Evolutionary conservation across 2,797 vertebrate genomes (phyloP).

Genomic region (Phalanger gymnotis): DNA sequence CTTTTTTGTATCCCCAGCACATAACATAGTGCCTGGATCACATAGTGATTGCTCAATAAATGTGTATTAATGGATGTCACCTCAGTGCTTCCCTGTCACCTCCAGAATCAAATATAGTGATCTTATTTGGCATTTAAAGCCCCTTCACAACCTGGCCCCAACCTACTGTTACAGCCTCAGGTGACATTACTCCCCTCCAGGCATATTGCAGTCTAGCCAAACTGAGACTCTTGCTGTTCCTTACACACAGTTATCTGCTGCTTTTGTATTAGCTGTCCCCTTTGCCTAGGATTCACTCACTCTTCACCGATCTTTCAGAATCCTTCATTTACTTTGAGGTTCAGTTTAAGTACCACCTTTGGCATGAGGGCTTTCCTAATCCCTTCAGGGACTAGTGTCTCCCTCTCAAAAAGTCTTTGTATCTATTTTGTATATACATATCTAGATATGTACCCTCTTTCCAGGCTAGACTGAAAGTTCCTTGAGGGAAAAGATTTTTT

Average conservation of each 20-base stretch:
- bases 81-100: neutral
- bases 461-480: neutral
- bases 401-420: neutral
- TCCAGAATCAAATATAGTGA: neutral
- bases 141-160: neutral
- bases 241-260: neutral
- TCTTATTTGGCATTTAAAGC: neutral
- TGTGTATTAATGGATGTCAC: neutral
- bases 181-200: no score
- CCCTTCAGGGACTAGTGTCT: neutral
- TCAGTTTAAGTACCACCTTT: neutral
- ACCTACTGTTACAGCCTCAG: neutral
- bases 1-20: neutral
- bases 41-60: neutral
- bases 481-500: neutral
- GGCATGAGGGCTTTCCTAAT: neutral
- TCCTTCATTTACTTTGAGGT: neutral
- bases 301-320: neutral
- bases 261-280: neutral
- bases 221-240: neutral
- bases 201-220: neutral
- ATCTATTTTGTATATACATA: neutral
- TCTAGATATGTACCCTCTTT: neutral
- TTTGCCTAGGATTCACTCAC: neutral
- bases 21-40: neutral